Evolutionary conservation across 2,888 invertebrate species (phyloP).

Genomic region (Scaptomyza tumidula): DNA sequence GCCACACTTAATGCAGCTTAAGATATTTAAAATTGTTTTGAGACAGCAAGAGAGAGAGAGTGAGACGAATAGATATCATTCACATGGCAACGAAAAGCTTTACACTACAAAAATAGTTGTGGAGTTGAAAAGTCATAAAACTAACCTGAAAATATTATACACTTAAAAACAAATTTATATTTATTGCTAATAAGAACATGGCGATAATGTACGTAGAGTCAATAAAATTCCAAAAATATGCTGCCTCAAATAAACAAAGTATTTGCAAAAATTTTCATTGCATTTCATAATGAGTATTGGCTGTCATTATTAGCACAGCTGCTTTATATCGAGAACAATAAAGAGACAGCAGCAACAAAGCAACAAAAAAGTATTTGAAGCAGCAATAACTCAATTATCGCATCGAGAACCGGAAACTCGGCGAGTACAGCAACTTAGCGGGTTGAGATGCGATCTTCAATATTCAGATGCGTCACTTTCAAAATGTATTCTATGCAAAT

Average conservation of each 20-base stretch:
- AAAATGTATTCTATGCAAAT: constrained; percentile 24
- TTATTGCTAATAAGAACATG: neutral
- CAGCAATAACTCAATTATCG: constrained; percentile 46
- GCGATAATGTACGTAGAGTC: neutral
- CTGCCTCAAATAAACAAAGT: constrained; percentile 9
- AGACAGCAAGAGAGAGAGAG: neutral
- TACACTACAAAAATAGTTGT: too few relatives aligned
- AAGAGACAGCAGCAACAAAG: too few relatives aligned
- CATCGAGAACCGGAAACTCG: constrained; percentile 38
- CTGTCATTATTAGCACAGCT: constrained; percentile 54
- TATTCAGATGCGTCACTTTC: constrained; percentile 21
- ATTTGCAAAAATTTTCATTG: constrained; percentile 10
- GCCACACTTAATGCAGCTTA: constrained; percentile 23
- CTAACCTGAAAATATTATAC: too few relatives aligned
- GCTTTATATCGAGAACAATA: constrained; percentile 26
- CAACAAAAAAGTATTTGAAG: neutral
- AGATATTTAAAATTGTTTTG: constrained; percentile 16
- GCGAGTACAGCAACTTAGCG: neutral
- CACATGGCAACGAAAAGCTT: too few relatives aligned
- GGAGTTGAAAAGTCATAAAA: too few relatives aligned
- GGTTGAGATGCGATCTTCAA: constrained; percentile 20
- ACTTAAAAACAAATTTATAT: neutral
- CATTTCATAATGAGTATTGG: constrained; percentile 21
- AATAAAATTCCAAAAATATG: neutral
- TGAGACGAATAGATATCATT: neutral